Conservation (phyloP, 2,113 vertebrate species). For the Polypterus senegalus region DNA sequence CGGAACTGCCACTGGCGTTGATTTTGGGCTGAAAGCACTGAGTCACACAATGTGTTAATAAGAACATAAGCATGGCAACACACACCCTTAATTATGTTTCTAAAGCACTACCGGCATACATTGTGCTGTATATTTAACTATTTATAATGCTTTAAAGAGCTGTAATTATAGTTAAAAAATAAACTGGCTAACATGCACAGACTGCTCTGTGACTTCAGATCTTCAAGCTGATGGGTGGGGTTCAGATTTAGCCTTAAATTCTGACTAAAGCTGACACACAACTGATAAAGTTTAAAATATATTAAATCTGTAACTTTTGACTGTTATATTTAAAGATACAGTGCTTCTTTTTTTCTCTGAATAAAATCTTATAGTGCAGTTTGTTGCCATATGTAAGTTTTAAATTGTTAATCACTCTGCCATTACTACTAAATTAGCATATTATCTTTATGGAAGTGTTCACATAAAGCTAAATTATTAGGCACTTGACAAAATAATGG, state of each 20-base stretch:
- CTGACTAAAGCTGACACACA: neutral
- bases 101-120: slow-evolving; percentile 1
- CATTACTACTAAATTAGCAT: no score
- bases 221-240: neutral
- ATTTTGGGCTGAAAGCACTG: neutral
- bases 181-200: slow-evolving; percentile 1
- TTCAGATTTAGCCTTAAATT: slow-evolving; percentile 1
- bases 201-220: neutral
- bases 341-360: no score
- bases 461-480: no score
- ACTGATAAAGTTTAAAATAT: neutral
- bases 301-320: neutral
- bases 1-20: neutral
- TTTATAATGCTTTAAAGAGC: neutral
- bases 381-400: no score
- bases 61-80: neutral
- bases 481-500: no score
- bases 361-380: no score
- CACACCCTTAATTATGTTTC: neutral
- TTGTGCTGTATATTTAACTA: slow-evolving; percentile 2
- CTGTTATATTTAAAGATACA: neutral
- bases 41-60: neutral
- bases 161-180: slow-evolving; percentile 6
- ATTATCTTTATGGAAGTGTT: no score
- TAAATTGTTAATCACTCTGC: no score